Evolutionary conservation across 2,113 vertebrate genomes (phyloP).

Genomic region (mouse (Mus musculus)): GRCm39 chr11:75295501-75296000

Average conservation of each 20-base stretch:
- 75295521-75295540: neutral
- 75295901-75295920: constrained; percentile 35
- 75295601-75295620: constrained; percentile 87
- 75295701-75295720: constrained; percentile 86
- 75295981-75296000: constrained; percentile 14
- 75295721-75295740: constrained; percentile 46
- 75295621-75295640: constrained; percentile 89
- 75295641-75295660: constrained; percentile 90
- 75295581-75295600: constrained; percentile 83
- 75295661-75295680: constrained; percentile 87
- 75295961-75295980: constrained; percentile 47
- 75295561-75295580: constrained; percentile 32
- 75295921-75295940: neutral
- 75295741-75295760: constrained; percentile 65
- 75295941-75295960: constrained; percentile 52
- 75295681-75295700: constrained; percentile 93
- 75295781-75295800: constrained; percentile 12
- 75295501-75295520: neutral
- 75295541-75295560: neutral
- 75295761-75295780: constrained; percentile 51
- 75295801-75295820: neutral
- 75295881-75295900: neutral
- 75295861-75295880: neutral
- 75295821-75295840: neutral
- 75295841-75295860: neutral